These are phyloP conservation scores for Vidua chalybeata DNA, from an alignment of 2,113 vertebrate genomes.

Conservation along the genomic window DNA sequence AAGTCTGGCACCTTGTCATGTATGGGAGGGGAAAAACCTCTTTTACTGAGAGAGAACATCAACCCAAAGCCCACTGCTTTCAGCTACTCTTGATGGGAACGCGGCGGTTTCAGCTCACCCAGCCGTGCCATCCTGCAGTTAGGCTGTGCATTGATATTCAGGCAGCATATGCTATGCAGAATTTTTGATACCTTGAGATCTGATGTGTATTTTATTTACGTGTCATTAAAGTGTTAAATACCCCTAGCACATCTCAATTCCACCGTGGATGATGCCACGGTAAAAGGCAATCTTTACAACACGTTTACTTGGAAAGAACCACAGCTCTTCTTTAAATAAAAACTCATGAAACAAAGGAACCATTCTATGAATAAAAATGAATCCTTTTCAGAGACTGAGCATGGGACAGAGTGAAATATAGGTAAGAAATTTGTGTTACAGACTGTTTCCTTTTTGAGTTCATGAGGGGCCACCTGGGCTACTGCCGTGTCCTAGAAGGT, in stretches of 20 bases:
- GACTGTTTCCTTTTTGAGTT: background rate
- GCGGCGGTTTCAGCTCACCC: background rate
- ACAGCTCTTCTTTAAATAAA: background rate
- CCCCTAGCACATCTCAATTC: background rate
- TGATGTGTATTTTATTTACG: background rate
- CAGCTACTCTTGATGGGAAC: background rate
- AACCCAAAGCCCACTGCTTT: background rate
- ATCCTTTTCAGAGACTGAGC: background rate
- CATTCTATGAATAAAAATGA: background rate
- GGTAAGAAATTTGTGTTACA: background rate
- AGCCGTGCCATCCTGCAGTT: background rate
- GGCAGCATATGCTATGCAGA: background rate
- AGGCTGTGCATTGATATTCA: background rate
- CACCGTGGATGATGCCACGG: fast-evolving
- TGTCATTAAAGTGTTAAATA: background rate
- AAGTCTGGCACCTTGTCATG: background rate
- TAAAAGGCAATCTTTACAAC: background rate
- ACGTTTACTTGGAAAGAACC: background rate
- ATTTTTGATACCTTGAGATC: background rate
- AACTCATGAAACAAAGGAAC: background rate
- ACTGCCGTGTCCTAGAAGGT: background rate
- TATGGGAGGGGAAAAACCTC: background rate
- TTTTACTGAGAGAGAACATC: background rate
- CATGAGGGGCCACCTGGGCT: background rate
- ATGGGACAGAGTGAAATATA: background rate